phyloP scores from a whole-genome alignment of 2,797 vertebrate genomes.

The Carapus acus region DNA sequence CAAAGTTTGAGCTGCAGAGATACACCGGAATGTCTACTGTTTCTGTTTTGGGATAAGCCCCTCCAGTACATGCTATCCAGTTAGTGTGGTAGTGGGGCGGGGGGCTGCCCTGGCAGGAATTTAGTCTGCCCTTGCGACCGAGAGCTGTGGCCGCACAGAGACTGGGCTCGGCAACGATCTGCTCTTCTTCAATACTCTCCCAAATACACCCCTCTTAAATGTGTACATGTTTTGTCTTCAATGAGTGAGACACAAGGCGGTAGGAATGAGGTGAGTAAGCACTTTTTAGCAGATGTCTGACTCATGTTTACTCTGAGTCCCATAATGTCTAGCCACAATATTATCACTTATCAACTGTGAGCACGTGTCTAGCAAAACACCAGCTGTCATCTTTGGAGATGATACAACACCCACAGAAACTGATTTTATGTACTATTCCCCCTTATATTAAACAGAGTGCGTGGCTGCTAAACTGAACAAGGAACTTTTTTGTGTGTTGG shows the following conservation, averaged over 20 bases:
- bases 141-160: constrained; percentile 1
- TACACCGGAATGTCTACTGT: constrained; percentile 2
- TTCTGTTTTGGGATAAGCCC: constrained; percentile 17
- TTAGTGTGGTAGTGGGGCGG: no score
- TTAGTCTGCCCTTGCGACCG: constrained; percentile 7
- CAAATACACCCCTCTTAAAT: neutral
- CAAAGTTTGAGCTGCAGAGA: constrained; percentile 17
- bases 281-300: neutral
- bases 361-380: neutral
- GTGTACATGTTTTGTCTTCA: neutral
- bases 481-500: neutral
- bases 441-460: neutral
- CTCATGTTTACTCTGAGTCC: neutral
- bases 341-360: neutral
- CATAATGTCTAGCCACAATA: neutral
- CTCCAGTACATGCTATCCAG: constrained; percentile 8
- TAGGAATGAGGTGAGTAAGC: neutral
- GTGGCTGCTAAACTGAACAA: neutral
- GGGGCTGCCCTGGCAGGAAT: constrained; percentile 8
- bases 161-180: no score
- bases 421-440: no score
- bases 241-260: neutral
- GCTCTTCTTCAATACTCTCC: neutral
- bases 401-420: no score
- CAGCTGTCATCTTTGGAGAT: constrained; percentile 4